phyloP scores from a whole-genome alignment of 2,888 invertebrate species.

The Synergus laeviventris region DNA sequence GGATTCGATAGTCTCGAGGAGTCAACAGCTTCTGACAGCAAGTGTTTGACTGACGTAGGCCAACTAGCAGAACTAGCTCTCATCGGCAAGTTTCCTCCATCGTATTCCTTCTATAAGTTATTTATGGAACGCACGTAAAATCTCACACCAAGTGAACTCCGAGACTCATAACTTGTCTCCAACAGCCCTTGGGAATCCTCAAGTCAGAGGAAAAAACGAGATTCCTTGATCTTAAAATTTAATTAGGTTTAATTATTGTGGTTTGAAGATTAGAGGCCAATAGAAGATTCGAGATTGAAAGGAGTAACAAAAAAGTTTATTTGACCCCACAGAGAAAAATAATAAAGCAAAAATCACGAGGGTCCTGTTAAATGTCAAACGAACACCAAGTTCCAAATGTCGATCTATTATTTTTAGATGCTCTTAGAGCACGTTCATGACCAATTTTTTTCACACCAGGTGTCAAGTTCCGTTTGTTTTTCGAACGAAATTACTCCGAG shows the following conservation, averaged over 20 bases:
- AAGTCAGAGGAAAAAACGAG: constrained; percentile 24
- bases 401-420: constrained; percentile 68
- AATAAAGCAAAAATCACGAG: constrained; percentile 48
- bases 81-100: constrained; percentile 67
- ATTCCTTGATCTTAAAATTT: constrained; percentile 37
- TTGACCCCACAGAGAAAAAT: neutral
- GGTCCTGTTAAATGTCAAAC: constrained; percentile 68
- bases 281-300: neutral
- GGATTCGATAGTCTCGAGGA: constrained; percentile 9
- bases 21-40: constrained; percentile 64
- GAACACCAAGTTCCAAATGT: constrained; percentile 64
- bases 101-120: constrained; percentile 62
- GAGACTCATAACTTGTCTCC: constrained; percentile 55
- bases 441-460: constrained; percentile 42
- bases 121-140: constrained; percentile 66
- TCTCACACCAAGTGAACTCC: constrained; percentile 62
- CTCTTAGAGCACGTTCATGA: constrained; percentile 63
- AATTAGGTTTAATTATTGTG: neutral
- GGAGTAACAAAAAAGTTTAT: neutral
- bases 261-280: neutral
- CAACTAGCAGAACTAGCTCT: constrained; percentile 62
- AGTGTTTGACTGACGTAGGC: constrained; percentile 72
- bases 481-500: neutral
- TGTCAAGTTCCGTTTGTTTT: constrained; percentile 20
- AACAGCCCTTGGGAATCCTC: constrained; percentile 48